Evolutionary conservation across 2,113 vertebrate species (phyloP).

Genomic region (Campylorhamphus procurvoides): DNA sequence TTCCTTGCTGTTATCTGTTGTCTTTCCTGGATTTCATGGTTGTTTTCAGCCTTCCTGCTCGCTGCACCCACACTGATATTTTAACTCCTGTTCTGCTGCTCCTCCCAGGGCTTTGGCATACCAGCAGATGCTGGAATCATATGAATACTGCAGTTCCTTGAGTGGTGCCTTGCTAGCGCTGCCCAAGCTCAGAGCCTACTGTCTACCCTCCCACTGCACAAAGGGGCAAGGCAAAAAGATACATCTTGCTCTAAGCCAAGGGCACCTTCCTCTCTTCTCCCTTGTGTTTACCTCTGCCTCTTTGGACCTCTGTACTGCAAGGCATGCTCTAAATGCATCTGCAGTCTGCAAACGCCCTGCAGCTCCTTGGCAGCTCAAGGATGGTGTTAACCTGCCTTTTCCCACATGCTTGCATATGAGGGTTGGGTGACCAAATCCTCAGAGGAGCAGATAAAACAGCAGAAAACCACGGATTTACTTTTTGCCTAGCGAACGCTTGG

Average conservation of each 20-base stretch:
- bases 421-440: background rate
- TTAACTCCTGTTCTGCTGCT: background rate
- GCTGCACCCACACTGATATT: background rate
- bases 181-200: background rate
- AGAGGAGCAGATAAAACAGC: background rate
- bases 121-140: fast-evolving
- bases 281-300: background rate
- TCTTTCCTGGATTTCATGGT: background rate
- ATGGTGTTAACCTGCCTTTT: background rate
- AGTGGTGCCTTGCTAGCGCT: fast-evolving
- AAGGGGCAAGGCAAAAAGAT: background rate
- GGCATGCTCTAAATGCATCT: background rate
- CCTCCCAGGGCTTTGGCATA: background rate
- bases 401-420: fast-evolving
- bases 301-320: background rate
- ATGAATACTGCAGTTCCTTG: fast-evolving
- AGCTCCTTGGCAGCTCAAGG: background rate
- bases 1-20: background rate
- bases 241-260: background rate
- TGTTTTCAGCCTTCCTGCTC: fast-evolving
- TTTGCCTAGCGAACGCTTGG: background rate
- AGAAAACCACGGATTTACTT: background rate
- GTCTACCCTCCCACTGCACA: fast-evolving
- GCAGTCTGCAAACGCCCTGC: background rate
- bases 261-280: background rate